Evolutionary conservation across 2,797 vertebrate species (phyloP).

Genomic region (Scolopax bukidnonensis): DNA sequence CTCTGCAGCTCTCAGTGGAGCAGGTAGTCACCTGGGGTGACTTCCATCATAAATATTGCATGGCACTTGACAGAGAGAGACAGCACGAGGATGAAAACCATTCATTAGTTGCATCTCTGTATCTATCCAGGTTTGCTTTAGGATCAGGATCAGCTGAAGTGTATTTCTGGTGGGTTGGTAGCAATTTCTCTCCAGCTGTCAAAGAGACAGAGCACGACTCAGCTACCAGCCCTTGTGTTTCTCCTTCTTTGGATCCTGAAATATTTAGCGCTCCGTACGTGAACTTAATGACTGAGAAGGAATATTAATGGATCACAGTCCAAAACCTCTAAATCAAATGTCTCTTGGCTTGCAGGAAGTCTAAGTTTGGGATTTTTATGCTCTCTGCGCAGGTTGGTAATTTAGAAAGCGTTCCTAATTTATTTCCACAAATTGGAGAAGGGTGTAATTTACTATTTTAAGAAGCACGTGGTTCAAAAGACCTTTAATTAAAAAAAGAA

Average conservation of each 20-base stretch:
- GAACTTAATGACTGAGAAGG: neutral
- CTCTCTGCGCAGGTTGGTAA: neutral
- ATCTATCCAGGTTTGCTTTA: neutral
- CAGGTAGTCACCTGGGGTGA: neutral
- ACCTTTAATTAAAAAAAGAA: constrained; percentile 46
- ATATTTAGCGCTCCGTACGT: neutral
- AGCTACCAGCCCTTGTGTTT: neutral
- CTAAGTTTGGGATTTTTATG: constrained; percentile 30
- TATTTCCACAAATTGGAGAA: constrained; percentile 27
- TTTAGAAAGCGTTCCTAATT: neutral
- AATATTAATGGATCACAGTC: neutral
- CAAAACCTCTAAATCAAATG: constrained; percentile 14
- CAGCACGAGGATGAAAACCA: neutral
- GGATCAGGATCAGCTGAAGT: neutral
- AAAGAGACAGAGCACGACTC: neutral
- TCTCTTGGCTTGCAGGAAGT: constrained; percentile 31
- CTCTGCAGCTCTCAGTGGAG: neutral
- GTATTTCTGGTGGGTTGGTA: neutral
- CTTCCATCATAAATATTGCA: neutral
- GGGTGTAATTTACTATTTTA: constrained; percentile 57
- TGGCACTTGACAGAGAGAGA: neutral
- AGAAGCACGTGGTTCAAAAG: constrained; percentile 26
- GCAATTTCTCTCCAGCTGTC: neutral
- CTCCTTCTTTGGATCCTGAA: neutral
- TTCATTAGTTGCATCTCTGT: neutral